Base-by-base conservation (phyloP, 2,888 invertebrate species). In the Yponomeuta sedellus region DNA sequence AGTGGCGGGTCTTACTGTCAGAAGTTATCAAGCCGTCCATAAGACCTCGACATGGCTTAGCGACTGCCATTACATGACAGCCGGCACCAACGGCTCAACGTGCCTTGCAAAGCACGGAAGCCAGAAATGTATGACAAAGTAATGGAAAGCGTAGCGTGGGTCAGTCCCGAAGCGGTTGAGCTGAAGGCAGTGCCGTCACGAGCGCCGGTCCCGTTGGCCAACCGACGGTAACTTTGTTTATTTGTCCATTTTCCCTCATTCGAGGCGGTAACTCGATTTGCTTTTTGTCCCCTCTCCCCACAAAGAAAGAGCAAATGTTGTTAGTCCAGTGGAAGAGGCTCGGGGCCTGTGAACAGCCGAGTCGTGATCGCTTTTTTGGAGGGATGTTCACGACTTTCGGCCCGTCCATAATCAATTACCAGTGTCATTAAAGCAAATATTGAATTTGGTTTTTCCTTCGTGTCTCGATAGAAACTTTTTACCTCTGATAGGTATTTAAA, bases 241-340 rank as follows among this genome's bases (percentile, higher is more conserved):
- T 90, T 82, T 79, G 88, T 89, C 78, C 86, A 90, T 91, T 91
- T 87, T 88, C 81, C 89, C 88, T 88, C 86, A 88, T 91, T 90
- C 86, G 83, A 77, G 44, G 71, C 80, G 74, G 85, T 91, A 91
- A 91, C 91, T 91, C 85, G 91, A 91, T 91, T 91, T 90, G 85
- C 82, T 91, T 91, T 91, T 91, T 89, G 83, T 87, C 44, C 44
- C 5, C 44, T 73, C 77, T 70, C 68, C 67, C 67, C 66, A 71
- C 75, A 90, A 90, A 88, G 84, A 80, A 83, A 77, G 75, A 78
- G 78, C 83, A 91, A 90, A 90, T 85, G 88, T 88, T 80, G 88
- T 91, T 90, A 90, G 88, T 77, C 70, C 72, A 72, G 70, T 61
- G 40, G 34, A 12, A n/a, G 20, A 10, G 39, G 12, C 16, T 83